Conservation (phyloP, 2,113 vertebrate species). For the western clawed frog (Xenopus tropicalis) region DNA sequence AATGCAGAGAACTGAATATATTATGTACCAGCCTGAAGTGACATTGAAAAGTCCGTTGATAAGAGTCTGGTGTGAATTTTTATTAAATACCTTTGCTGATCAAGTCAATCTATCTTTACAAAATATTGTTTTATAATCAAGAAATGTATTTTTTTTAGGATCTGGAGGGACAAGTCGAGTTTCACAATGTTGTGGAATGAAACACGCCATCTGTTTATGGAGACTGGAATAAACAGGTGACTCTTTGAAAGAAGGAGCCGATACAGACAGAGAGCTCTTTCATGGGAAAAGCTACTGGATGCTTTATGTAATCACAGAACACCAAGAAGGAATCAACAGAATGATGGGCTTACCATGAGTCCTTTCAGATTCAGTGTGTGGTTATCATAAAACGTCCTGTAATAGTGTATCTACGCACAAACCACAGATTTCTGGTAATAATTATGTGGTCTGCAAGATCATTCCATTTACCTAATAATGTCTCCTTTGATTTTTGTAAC, state of each 20-base stretch:
- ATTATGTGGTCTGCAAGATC: not conserved
- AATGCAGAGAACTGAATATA: too few relatives aligned
- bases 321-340: not conserved
- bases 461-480: slow-evolving; percentile 3
- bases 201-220: not conserved
- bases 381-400: not conserved
- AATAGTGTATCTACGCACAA: not conserved
- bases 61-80: too few relatives aligned
- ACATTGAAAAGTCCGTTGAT: too few relatives aligned
- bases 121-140: too few relatives aligned
- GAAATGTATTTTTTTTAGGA: too few relatives aligned
- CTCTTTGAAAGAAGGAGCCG: not conserved
- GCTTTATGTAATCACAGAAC: not conserved
- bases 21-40: too few relatives aligned
- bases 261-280: not conserved
- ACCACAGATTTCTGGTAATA: slow-evolving; percentile 1
- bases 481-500: not conserved
- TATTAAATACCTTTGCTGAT: too few relatives aligned
- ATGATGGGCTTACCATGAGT: not conserved
- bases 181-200: not conserved
- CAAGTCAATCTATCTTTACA: too few relatives aligned
- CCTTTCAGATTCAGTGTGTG: not conserved
- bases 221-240: slow-evolving; percentile 3
- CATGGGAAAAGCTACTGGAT: not conserved
- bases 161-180: too few relatives aligned